Conservation (phyloP, 1,140 invertebrate species). For the Tetraneura akinire region DNA sequence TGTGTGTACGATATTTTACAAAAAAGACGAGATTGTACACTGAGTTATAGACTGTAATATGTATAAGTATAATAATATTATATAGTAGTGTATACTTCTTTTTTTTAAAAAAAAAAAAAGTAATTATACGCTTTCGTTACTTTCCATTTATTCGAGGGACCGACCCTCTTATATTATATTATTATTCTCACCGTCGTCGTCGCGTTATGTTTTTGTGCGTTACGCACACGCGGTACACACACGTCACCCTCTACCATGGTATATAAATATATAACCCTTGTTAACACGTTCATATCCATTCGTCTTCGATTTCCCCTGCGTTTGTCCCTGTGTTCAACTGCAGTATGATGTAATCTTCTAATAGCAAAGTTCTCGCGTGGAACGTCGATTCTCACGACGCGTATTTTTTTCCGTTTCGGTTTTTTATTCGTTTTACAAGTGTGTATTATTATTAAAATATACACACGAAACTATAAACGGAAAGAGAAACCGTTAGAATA, state of each 20-base stretch:
- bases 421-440: background rate
- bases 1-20: too few relatives aligned
- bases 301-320: constrained; percentile 33
- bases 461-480: too few relatives aligned
- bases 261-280: too few relatives aligned
- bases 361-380: constrained; percentile 18
- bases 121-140: constrained; percentile 37
- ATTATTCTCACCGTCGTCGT: constrained; percentile 8
- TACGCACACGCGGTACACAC: background rate
- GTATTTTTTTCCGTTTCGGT: too few relatives aligned
- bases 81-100: too few relatives aligned
- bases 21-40: too few relatives aligned
- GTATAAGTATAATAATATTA: too few relatives aligned
- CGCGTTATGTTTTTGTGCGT: constrained; percentile 22
- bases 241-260: background rate
- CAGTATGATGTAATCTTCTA: constrained; percentile 22
- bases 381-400: too few relatives aligned
- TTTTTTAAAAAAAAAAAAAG: too few relatives aligned
- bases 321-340: background rate
- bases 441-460: background rate
- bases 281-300: constrained; percentile 15
- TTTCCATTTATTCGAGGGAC: constrained; percentile 36
- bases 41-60: too few relatives aligned
- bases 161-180: constrained; percentile 46
- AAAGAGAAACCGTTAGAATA: too few relatives aligned